These are phyloP conservation scores for Anthoscopus minutus DNA, from an alignment of 2,113 vertebrate species.

Conservation along the genomic window DNA sequence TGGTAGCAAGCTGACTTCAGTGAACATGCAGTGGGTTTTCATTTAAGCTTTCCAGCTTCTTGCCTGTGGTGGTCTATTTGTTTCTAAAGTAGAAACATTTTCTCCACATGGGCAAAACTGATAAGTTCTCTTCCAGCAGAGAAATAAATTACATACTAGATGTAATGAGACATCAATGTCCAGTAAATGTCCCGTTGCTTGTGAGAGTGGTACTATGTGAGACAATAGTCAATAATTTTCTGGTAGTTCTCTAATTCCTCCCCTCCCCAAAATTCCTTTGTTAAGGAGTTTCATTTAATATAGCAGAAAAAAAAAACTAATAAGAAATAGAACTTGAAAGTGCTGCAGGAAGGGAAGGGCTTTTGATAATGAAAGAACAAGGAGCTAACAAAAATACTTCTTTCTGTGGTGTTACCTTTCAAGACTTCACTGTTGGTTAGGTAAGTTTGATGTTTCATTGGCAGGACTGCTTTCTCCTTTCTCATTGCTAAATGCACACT, in stretches of 20 bases:
- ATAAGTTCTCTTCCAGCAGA: slow-evolving; percentile 72
- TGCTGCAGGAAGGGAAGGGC: not conserved
- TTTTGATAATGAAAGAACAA: not conserved
- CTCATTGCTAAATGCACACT: rapidly evolving
- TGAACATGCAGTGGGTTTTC: slow-evolving; percentile 52
- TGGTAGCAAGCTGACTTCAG: not conserved
- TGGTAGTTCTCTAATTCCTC: slow-evolving; percentile 66
- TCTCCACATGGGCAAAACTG: slow-evolving; percentile 72
- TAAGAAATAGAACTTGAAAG: not conserved
- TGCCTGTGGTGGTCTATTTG: slow-evolving; percentile 66
- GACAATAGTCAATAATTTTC: slow-evolving; percentile 65
- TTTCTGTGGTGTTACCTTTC: not conserved
- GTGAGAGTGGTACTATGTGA: slow-evolving; percentile 22
- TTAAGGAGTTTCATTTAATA: not conserved
- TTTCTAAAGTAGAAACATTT: slow-evolving; percentile 69
- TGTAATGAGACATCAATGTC: slow-evolving; percentile 72
- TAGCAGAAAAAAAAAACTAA: not conserved
- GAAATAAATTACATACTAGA: slow-evolving; percentile 77
- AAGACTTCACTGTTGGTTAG: not conserved
- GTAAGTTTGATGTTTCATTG: not conserved
- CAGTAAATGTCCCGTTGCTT: slow-evolving; percentile 66
- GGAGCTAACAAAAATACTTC: not conserved
- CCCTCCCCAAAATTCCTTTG: not conserved
- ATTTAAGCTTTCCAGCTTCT: slow-evolving; percentile 68
- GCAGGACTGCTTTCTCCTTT: not conserved